Evolutionary conservation across 2,888 invertebrate species (phyloP), one percentile per base, ranked within the genome.

Genomic region (Digitonthophagus gazella): DNA sequence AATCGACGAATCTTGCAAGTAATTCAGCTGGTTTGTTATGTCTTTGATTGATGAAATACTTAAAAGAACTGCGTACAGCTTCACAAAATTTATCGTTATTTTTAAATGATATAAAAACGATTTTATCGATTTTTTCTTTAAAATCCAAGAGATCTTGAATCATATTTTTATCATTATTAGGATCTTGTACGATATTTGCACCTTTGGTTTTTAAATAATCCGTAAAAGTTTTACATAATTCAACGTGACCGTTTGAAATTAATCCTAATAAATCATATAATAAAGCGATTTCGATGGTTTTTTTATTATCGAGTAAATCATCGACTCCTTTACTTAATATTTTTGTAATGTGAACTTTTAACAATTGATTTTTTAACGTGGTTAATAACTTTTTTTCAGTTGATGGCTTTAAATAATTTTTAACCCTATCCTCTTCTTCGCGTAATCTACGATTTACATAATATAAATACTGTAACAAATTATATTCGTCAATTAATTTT

Each of bases 21-120:
- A 98, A 88, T 84, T 98, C 98, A 0, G 98, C 98, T 0, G 98
- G 97, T 82, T 97, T 97, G 81, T 97, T 98, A 75, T 95, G 93
- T 73, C 97, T 86, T 82, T 94, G 94, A 85, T 99, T 99, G 75
- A 99, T 94, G 80, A 98, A 98, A 81, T 91, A 89, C 83, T 97
- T 98, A 83, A 98, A 99, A 16, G 97, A 95, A 82, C 97, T 97
- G 66, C 94, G 90, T 80, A 97, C 89, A 65, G 94, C 92, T 82
- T 97, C 96, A 1, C 91, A 87, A 84, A 97, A 98, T 81, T 95
- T 95, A 78, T 95, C 93, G 81, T 96, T 94, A 76, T 89, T 89
- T 79, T 91, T 90, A 84, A 98, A 98, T 84, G 97, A 97, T 2
- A 87, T 88, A 72, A 83, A 86, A 22, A 97, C 95, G 75, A 98